Conservation (phyloP, 2,888 invertebrate genomes). For the Scaptomyza flava region DNA sequence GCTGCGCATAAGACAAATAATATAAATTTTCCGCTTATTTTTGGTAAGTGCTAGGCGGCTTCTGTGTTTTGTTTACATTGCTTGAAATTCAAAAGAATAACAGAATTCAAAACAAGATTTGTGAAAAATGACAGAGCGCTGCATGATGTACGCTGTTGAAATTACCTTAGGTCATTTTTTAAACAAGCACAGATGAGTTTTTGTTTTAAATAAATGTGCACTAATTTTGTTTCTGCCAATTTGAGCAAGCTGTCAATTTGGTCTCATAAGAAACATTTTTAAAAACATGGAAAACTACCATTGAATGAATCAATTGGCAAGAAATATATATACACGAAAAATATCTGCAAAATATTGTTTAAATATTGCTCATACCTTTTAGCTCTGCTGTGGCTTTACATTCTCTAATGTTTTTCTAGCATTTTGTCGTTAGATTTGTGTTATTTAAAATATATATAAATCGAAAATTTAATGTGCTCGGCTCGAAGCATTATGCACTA, state of each 20-base stretch:
- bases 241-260: conserved; percentile 6
- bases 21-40: conserved; percentile 40
- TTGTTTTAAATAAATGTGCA: background rate
- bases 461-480: too few species aligned
- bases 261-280: background rate
- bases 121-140: conserved; percentile 30
- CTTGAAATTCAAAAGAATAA: conserved; percentile 15
- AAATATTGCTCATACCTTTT: too few species aligned
- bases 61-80: conserved; percentile 41
- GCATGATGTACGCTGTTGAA: conserved; percentile 30
- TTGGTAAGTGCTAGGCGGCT: conserved; percentile 41
- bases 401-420: too few species aligned
- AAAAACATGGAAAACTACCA: conserved; percentile 3
- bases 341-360: background rate
- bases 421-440: too few species aligned
- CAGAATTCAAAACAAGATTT: conserved; percentile 18
- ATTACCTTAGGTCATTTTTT: conserved; percentile 21
- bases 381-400: too few species aligned
- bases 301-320: background rate
- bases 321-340: background rate
- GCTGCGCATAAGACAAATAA: conserved; percentile 45
- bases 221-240: background rate
- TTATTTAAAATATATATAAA: too few species aligned
- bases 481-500: too few species aligned
- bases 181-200: conserved; percentile 10